These are phyloP conservation scores for Phodopus roborovskii DNA, from an alignment of 2,113 vertebrate species.

Conservation along the genomic window DNA sequence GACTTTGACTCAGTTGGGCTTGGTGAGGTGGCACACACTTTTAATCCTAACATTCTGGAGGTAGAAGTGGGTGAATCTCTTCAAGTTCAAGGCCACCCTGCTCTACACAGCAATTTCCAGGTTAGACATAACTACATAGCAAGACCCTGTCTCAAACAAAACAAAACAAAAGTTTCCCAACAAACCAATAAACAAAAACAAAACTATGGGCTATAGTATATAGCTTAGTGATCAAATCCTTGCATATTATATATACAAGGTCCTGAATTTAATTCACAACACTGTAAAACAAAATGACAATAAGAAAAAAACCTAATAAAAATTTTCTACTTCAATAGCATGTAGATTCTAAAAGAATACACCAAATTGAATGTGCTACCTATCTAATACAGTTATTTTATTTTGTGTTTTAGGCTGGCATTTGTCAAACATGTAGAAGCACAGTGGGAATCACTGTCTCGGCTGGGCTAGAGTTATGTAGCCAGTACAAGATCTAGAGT, in stretches of 20 bases:
- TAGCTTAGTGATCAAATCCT: not conserved
- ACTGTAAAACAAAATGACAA: not conserved
- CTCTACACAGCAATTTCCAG: not conserved
- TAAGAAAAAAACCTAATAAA: not conserved
- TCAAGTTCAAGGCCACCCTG: not conserved
- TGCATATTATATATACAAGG: not conserved
- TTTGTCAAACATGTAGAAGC: not conserved
- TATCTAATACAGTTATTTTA: too few relatives aligned
- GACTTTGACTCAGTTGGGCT: not conserved
- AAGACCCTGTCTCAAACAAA: not conserved
- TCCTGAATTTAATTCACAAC: not conserved
- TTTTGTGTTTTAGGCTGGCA: not conserved
- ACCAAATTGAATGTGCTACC: not conserved
- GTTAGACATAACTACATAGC: not conserved
- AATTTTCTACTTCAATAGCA: not conserved
- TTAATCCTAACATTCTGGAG: not conserved
- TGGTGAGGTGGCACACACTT: not conserved
- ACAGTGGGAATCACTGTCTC: not conserved
- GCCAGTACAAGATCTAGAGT: not conserved
- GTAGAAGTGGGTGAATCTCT: not conserved
- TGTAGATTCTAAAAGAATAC: not conserved
- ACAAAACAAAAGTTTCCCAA: not conserved
- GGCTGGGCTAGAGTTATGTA: not conserved
- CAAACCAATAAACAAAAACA: not conserved
- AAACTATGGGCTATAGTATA: not conserved